Conservation (phyloP, 2,113 vertebrate species). For the Sarotherodon lohbergeri region DNA sequence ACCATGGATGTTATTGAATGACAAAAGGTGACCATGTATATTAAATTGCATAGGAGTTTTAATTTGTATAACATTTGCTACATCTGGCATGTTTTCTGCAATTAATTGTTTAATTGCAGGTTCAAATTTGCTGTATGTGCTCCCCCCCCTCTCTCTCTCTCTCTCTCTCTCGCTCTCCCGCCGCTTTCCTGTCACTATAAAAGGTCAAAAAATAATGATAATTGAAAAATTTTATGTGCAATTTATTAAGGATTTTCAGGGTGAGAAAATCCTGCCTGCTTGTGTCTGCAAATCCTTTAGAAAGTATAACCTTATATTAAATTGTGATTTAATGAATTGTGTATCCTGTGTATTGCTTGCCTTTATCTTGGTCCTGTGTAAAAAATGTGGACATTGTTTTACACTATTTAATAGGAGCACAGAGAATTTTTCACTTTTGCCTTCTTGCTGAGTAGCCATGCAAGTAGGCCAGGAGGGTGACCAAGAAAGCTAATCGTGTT, state of each 20-base stretch:
- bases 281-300: background rate
- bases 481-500: accelerated
- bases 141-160: too few relatives aligned
- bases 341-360: background rate
- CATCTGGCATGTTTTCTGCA: background rate
- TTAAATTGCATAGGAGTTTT: background rate
- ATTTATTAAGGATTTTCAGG: background rate
- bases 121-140: background rate
- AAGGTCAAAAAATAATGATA: background rate
- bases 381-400: background rate
- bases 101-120: background rate
- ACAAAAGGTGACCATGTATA: too few relatives aligned
- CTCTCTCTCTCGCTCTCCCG: too few relatives aligned
- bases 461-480: background rate
- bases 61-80: background rate
- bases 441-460: background rate
- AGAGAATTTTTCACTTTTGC: background rate
- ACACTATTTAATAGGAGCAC: background rate
- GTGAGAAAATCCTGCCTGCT: background rate
- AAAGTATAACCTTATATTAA: background rate
- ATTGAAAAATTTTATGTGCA: background rate
- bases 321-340: background rate
- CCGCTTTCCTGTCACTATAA: background rate
- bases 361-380: background rate
- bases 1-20: background rate